phyloP scores from a whole-genome alignment of 2,888 invertebrate species.

The Sinotaia quadrata region DNA sequence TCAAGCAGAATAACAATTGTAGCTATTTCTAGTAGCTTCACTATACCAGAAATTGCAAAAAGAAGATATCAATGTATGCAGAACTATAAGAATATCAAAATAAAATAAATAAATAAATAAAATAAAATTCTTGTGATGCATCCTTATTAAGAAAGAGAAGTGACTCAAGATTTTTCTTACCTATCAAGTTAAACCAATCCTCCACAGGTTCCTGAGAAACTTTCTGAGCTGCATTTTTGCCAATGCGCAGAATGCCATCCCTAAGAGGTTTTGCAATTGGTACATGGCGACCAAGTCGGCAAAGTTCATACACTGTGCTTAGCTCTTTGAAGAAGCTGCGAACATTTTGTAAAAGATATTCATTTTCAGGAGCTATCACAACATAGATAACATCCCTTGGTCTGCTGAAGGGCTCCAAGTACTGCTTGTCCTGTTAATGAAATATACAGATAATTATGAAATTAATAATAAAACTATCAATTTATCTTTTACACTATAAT shows the following conservation, averaged over 20 bases:
- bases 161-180: conserved; percentile 43
- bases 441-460: too few relatives aligned
- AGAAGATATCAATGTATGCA: too few relatives aligned
- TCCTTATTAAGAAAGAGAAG: not conserved
- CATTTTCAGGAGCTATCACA: conserved; percentile 93
- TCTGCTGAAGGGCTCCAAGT: conserved; percentile 97
- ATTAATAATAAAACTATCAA: too few relatives aligned
- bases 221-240: conserved; percentile 78
- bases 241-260: conserved; percentile 90
- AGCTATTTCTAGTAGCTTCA: too few relatives aligned
- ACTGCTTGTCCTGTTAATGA: conserved; percentile 83
- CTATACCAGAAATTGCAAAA: too few relatives aligned
- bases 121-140: not conserved
- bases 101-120: not conserved
- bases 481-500: too few relatives aligned
- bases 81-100: not conserved
- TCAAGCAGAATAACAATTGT: too few relatives aligned
- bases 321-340: conserved; percentile 92
- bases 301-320: conserved; percentile 93
- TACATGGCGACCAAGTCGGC: conserved; percentile 92
- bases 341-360: conserved; percentile 83
- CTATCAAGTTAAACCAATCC: conserved; percentile 90
- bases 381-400: conserved; percentile 94
- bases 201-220: conserved; percentile 80
- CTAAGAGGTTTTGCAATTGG: conserved; percentile 87